Base-by-base conservation (phyloP, 1,140 invertebrate genomes). In the Drosophila kanapiae region DNA sequence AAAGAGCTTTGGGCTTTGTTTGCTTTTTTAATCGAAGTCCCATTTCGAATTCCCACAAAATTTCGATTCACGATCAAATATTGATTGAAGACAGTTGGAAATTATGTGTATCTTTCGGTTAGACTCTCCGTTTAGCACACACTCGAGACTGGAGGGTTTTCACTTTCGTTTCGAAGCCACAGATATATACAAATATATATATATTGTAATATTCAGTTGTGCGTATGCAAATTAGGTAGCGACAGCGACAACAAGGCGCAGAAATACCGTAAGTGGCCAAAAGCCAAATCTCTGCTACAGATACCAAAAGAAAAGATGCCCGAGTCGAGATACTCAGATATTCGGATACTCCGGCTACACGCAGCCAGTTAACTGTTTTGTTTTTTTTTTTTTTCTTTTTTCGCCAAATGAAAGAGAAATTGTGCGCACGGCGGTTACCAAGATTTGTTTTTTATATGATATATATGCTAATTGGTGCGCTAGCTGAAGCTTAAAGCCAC, bases 371-470 rank as follows among this genome's bases (percentile, higher is more conserved):
- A 88, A 90, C 85, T 75, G 81, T 90, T 84, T 88, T 65, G n/a
- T n/a, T n/a, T n/a, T 67, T 18, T 23, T 57, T 47, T 43, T 74
- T 77, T 61, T 88, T 23, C 53, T 47, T 43, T 74, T 77, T 61
- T 88, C 64, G 85, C 81, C 78, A 88, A 88, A 88, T 90, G 85
- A 88, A 88, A 88, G 85, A 88, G 85, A 88, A 88, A 88, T 88
- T 88, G 81, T 84, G 76, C 48, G 64, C 23, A 3, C 58, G 53
- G 56, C 29, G 53, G 62, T 37, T 40, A 65, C 59, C 67, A 75
- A 77, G 67, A 62, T 68, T 68, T 78, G 53, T 37, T 54, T 77
- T 63, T 69, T 29, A 27, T 49, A 11, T 31, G 35, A 61, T 38
- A 69, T 53, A 76, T 90, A 90, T 88, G 84, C 84, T 88, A 88